phyloP scores from a whole-genome alignment of 2,888 invertebrate genomes.

The Parnassius glacialis region DNA sequence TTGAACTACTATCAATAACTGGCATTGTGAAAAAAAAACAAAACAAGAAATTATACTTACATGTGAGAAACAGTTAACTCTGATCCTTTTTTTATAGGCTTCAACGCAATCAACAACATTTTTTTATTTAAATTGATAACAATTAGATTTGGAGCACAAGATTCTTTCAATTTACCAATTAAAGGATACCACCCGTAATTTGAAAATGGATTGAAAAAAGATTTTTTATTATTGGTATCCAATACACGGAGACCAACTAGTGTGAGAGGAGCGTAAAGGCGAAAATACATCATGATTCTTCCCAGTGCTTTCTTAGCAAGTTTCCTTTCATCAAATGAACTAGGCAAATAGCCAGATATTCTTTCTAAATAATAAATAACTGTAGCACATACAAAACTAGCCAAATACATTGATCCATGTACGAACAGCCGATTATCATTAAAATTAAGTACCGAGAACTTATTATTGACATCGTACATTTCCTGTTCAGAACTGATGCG shows the following conservation, averaged over 20 bases:
- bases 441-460: slow-evolving; percentile 17
- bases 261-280: slow-evolving; percentile 3
- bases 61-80: slow-evolving; percentile 36
- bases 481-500: slow-evolving; percentile 6
- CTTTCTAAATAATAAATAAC: slow-evolving; percentile 21
- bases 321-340: neutral
- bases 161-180: slow-evolving; percentile 37
- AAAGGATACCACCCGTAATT: slow-evolving; percentile 37
- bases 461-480: slow-evolving; percentile 22
- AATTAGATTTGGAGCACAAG: slow-evolving; percentile 37
- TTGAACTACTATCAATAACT: no score
- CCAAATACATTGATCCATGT: slow-evolving; percentile 9
- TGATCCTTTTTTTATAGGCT: slow-evolving; percentile 36
- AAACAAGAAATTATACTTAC: slow-evolving; percentile 33
- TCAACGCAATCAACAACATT: slow-evolving; percentile 35
- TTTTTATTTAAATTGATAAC: slow-evolving; percentile 32
- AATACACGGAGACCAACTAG: neutral
- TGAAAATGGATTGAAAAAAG: neutral
- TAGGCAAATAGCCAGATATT: slow-evolving; percentile 13
- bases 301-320: slow-evolving; percentile 14
- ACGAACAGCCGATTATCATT: slow-evolving; percentile 14
- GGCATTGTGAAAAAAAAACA: no score
- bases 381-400: slow-evolving; percentile 18
- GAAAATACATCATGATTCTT: slow-evolving; percentile 19
- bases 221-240: neutral